Conservation (phyloP, 2,797 vertebrate species). For the Gastrophryne carolinensis region DNA sequence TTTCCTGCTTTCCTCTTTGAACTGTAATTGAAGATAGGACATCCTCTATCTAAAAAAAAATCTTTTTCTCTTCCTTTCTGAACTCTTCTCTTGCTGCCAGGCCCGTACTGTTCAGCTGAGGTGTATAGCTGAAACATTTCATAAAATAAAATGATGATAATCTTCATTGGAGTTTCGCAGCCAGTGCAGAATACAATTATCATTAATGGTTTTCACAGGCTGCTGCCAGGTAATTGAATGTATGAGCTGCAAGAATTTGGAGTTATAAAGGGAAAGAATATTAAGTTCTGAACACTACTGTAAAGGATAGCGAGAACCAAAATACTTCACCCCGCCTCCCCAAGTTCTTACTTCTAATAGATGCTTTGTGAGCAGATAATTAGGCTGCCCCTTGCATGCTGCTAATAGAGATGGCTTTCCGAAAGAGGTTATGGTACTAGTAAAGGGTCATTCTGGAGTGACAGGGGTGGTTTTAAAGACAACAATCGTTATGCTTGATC, state of each 20-base stretch:
- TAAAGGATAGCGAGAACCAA: constrained; percentile 34
- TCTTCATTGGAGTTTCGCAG: constrained; percentile 63
- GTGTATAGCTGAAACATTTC: constrained; percentile 38
- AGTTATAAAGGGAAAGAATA: background rate
- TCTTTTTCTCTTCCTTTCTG: constrained; percentile 39
- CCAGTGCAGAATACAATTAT: constrained; percentile 65
- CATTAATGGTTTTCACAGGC: constrained; percentile 64
- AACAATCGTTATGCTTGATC: too few species aligned
- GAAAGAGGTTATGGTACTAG: too few species aligned
- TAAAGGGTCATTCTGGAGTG: too few species aligned
- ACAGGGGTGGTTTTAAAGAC: too few species aligned
- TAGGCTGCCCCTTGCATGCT: too few species aligned
- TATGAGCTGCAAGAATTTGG: constrained; percentile 54
- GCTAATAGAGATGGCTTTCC: too few species aligned
- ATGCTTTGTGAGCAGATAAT: constrained; percentile 66
- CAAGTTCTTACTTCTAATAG: constrained; percentile 40
- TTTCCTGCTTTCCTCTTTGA: constrained; percentile 50
- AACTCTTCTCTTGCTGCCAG: constrained; percentile 49
- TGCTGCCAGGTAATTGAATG: constrained; percentile 71
- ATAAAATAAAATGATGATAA: constrained; percentile 60
- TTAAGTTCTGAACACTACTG: background rate
- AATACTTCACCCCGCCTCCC: background rate
- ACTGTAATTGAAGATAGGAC: constrained; percentile 53
- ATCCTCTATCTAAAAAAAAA: constrained; percentile 53
- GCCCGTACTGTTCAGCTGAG: constrained; percentile 3